These are phyloP conservation scores for Acromyrmex charruanus DNA, from an alignment of 1,140 invertebrate species.

Conservation along the genomic window DNA sequence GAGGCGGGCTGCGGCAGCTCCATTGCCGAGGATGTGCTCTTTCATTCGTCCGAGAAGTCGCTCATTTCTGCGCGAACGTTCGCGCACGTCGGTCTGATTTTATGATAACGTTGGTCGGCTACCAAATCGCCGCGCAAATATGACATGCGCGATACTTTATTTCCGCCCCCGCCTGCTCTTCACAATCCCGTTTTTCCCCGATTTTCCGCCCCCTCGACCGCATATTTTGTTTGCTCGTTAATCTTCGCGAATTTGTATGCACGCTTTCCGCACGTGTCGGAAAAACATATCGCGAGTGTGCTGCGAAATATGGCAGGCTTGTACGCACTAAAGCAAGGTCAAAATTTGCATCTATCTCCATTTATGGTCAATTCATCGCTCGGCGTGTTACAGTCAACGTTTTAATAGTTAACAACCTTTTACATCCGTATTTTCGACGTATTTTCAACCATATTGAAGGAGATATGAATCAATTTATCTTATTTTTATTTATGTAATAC, in stretches of 20 bases:
- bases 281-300: slow-evolving; percentile 24
- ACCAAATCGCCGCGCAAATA: slow-evolving; percentile 53
- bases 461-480: not conserved
- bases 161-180: not conserved
- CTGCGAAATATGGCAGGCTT: slow-evolving; percentile 16
- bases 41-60: slow-evolving; percentile 34
- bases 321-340: slow-evolving; percentile 23
- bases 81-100: slow-evolving; percentile 43
- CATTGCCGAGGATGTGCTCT: slow-evolving; percentile 36
- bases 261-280: slow-evolving; percentile 20
- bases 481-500: not conserved
- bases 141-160: slow-evolving; percentile 36
- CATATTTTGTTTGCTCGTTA: slow-evolving; percentile 33
- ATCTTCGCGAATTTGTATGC: slow-evolving; percentile 42
- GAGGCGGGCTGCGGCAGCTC: not conserved
- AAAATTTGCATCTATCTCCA: slow-evolving; percentile 41
- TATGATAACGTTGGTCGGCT: slow-evolving; percentile 55
- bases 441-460: not conserved
- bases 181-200: slow-evolving; percentile 3
- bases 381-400: not conserved
- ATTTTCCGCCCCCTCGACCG: slow-evolving; percentile 37
- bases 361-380: slow-evolving; percentile 22
- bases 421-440: not conserved
- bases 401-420: not conserved
- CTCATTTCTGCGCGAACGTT: slow-evolving; percentile 41